These are phyloP conservation scores for Fulmarus glacialis DNA, from an alignment of 2,113 vertebrate species.

Conservation along the genomic window DNA sequence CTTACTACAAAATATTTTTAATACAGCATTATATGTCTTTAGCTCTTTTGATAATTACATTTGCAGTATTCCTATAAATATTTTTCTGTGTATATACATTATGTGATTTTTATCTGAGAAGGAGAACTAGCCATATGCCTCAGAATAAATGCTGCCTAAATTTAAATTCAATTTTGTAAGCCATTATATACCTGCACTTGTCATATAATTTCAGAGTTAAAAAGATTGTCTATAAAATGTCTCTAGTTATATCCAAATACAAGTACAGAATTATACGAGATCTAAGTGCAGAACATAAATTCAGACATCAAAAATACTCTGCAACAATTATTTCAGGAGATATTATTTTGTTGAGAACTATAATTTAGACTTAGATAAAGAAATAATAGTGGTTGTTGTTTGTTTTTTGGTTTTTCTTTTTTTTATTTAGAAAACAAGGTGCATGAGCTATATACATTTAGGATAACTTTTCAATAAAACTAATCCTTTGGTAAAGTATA, in stretches of 20 bases:
- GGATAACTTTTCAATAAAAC: neutral
- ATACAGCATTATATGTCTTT: neutral
- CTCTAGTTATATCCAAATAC: neutral
- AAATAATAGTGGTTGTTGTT: fast-evolving
- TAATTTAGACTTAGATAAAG: neutral
- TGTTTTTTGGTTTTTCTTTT: neutral
- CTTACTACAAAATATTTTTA: neutral
- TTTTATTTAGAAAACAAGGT: neutral
- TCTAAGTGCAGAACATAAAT: neutral
- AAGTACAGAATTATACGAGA: neutral
- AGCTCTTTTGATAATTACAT: neutral
- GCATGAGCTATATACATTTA: neutral
- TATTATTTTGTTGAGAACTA: neutral
- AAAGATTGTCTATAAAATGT: neutral
- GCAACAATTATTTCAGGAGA: neutral
- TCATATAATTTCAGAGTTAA: neutral
- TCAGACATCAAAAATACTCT: neutral
- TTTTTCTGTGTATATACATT: neutral
- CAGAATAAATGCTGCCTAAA: neutral
- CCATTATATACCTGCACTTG: neutral
- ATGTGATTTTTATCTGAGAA: neutral
- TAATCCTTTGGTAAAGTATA: neutral
- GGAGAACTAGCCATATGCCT: neutral
- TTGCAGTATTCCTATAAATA: neutral
- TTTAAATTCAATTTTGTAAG: neutral